Evolutionary conservation across 2,888 invertebrate species (phyloP), one percentile per base, ranked within the genome.

Genomic region (Drosophila pegasa): DNA sequence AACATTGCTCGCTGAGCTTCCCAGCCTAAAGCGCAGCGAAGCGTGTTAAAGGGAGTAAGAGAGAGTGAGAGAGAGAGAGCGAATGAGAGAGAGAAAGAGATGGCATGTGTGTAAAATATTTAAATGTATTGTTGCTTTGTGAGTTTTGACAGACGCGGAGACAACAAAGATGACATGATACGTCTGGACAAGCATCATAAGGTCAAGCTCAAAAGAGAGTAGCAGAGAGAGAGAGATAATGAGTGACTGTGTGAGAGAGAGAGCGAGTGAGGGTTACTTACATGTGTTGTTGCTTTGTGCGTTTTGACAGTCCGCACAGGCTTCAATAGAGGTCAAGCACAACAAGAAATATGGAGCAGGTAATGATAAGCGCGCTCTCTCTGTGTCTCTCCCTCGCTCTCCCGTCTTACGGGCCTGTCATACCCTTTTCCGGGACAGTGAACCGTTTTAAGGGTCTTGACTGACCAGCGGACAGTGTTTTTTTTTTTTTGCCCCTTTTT

Each of bases 21-120:
- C 70, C 87, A 83, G 68, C 69, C 63, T 29, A 59, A 66, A 52
- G 87, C 22, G 43, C 87, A 78, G 48, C 37, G 55, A 72, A 84
- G 84, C 87, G 72, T 43, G 4, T 3, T 25, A 27, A 16, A 66
- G 40, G 81, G 72, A 60, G 22, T 18, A 20, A 47, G 18, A n/a
- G 16, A 6, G 12, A 22, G 6, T 2, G 16, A 5, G 8, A 25
- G 29, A 37, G 37, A 4, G 9, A 12, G 29, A 10, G 18, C 5
- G 10, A 16, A 5, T 3, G n/a, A 1, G 9, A 18, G 50, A 38
- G 35, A 18, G 27, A 8, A 8, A 14, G 9, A 2, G n/a, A 2
- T 5, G 14, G 33, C 27, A 20, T 9, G 9, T 6, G 14, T n/a
- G 27, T 16, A 27, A 43, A 25, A 9, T 31, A 35, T 25, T 47